Evolutionary conservation across 2,797 vertebrate species (phyloP).

Genomic region (Acrossocheilus fasciatus): DNA sequence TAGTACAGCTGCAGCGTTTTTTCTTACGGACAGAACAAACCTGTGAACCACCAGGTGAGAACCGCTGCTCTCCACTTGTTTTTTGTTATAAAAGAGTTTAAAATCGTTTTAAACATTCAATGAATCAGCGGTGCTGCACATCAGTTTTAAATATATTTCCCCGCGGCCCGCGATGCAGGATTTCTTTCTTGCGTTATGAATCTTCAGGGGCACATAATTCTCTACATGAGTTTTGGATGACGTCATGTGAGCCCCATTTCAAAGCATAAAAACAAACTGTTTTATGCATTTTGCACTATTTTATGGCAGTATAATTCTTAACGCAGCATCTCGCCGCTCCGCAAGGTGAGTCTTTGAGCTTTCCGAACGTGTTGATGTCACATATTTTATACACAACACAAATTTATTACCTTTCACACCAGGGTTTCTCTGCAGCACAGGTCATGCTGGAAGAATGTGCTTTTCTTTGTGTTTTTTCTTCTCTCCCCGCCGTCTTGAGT

Average conservation of each 20-base stretch:
- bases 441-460: conserved; percentile 57
- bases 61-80: too few species aligned
- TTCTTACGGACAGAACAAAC: not conserved
- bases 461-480: conserved; percentile 12
- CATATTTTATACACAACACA: conserved; percentile 54
- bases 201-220: conserved; percentile 46
- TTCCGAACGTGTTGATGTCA: conserved; percentile 35
- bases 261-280: conserved; percentile 21
- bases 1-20: not conserved
- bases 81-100: not conserved
- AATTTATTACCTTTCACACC: conserved; percentile 58
- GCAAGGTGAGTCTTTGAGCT: conserved; percentile 40
- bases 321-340: not conserved
- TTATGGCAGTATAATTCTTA: conserved; percentile 38
- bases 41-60: not conserved
- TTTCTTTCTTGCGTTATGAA: conserved; percentile 33
- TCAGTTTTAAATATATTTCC: conserved; percentile 18
- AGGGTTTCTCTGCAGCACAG: conserved; percentile 47
- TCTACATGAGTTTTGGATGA: conserved; percentile 47
- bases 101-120: not conserved
- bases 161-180: conserved; percentile 26
- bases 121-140: not conserved
- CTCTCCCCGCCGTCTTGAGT: conserved; percentile 16
- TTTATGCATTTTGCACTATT: conserved; percentile 41
- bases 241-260: conserved; percentile 49